phyloP scores from a whole-genome alignment of 2,888 invertebrate species.

The Buathra laborator region DNA sequence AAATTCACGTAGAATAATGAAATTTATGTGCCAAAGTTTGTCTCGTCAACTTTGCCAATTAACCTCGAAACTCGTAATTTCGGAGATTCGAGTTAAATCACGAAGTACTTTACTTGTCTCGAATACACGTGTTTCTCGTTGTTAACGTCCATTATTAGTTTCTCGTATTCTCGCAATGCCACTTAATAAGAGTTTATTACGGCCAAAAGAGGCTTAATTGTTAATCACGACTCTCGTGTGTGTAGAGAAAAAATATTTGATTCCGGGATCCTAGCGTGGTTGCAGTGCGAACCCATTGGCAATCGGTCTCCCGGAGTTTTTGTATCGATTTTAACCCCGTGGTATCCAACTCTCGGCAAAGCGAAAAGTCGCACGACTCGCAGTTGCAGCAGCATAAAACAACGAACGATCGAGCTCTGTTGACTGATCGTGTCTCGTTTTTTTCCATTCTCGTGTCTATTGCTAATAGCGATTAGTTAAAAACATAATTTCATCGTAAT shows the following conservation, averaged over 20 bases:
- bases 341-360: slow-evolving; percentile 50
- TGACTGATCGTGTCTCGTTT: not conserved
- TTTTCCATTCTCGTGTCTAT: slow-evolving; percentile 2
- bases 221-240: not conserved
- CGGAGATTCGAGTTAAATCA: not conserved
- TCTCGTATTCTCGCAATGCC: not conserved
- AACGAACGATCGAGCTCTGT: slow-evolving; percentile 30
- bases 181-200: not conserved
- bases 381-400: not conserved
- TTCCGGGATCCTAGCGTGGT: slow-evolving; percentile 20
- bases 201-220: not conserved
- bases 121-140: not conserved
- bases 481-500: no score
- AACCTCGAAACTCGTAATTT: slow-evolving; percentile 7
- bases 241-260: not conserved
- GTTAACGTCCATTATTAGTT: not conserved
- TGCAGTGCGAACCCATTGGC: slow-evolving; percentile 33
- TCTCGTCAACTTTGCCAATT: not conserved
- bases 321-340: slow-evolving; percentile 55
- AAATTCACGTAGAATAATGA: not conserved
- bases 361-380: slow-evolving; percentile 4
- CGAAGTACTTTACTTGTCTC: not conserved
- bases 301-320: slow-evolving; percentile 28
- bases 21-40: not conserved
- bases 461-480: not conserved